These are phyloP conservation scores for Chiloscyllium plagiosum DNA, from an alignment of 2,113 vertebrate genomes.

Conservation along the genomic window DNA sequence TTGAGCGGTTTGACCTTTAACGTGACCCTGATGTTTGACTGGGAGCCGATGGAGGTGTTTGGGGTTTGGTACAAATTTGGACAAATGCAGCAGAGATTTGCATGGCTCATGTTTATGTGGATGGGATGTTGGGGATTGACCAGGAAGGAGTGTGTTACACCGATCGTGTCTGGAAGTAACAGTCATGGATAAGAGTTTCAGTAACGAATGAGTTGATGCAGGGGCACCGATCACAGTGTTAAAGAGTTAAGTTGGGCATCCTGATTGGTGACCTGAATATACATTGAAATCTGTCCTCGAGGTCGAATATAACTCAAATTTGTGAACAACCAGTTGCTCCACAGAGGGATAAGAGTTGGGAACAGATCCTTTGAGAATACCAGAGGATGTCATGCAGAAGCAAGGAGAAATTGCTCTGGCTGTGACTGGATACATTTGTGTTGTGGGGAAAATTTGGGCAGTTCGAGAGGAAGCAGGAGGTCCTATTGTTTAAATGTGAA, in stretches of 20 bases:
- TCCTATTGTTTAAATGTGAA: background rate
- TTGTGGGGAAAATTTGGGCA: background rate
- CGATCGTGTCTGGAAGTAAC: background rate
- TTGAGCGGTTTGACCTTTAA: background rate
- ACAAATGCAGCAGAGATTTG: background rate
- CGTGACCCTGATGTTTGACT: background rate
- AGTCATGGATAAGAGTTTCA: background rate
- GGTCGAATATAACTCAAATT: too few species aligned
- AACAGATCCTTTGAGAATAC: background rate
- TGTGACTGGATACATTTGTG: background rate
- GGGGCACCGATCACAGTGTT: background rate
- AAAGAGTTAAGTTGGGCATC: background rate
- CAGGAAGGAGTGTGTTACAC: background rate
- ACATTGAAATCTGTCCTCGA: too few species aligned
- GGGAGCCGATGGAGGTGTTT: background rate
- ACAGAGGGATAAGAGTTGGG: background rate
- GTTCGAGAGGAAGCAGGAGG: background rate
- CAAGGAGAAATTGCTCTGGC: background rate
- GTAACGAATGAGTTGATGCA: background rate
- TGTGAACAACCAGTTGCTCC: background rate
- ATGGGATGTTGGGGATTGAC: too few species aligned
- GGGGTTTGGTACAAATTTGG: background rate
- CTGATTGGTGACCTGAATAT: too few species aligned
- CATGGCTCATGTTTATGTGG: background rate
- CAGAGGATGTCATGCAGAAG: background rate